These are phyloP conservation scores for Podargus strigoides DNA, from an alignment of 2,797 vertebrate species.

Conservation along the genomic window DNA sequence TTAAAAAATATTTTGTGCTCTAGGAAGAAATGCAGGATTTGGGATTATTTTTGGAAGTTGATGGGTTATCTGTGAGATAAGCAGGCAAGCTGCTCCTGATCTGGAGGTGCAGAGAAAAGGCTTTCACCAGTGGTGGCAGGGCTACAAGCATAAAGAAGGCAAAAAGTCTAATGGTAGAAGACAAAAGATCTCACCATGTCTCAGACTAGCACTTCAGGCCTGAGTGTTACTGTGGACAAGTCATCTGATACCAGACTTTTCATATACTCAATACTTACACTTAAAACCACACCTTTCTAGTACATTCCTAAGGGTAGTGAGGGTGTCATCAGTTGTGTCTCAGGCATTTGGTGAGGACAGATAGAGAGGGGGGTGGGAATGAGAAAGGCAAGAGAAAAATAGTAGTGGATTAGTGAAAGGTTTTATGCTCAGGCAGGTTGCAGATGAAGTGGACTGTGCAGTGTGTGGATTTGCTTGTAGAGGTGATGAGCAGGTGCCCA, in stretches of 20 bases:
- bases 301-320: neutral
- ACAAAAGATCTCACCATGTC: neutral
- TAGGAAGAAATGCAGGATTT: neutral
- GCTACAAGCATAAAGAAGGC: neutral
- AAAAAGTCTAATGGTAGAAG: neutral
- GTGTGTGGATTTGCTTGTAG: neutral
- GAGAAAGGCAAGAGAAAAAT: neutral
- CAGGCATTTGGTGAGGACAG: neutral
- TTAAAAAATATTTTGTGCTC: neutral
- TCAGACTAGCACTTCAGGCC: no score
- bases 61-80: neutral
- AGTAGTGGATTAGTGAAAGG: neutral
- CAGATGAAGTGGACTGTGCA: neutral
- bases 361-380: accelerated
- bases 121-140: neutral
- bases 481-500: neutral
- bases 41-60: neutral
- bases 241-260: neutral
- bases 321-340: neutral
- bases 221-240: neutral
- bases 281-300: neutral
- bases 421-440: neutral
- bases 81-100: neutral
- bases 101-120: neutral
- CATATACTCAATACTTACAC: neutral